Conservation (phyloP, 2,797 vertebrate species). For the Notolepis coatsorum region DNA sequence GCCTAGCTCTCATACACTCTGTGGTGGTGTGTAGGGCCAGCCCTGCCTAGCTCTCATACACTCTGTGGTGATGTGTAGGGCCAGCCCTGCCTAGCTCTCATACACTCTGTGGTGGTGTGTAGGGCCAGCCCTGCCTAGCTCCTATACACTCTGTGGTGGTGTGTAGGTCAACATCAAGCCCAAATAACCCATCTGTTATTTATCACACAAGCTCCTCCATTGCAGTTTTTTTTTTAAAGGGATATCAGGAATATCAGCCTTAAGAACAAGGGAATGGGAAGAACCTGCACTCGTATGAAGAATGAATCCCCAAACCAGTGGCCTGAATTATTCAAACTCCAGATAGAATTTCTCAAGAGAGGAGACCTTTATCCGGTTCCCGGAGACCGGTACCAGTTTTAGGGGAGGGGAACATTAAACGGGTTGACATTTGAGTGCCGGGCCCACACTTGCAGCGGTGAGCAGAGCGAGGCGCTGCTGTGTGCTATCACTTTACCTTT, state of each 20-base stretch:
- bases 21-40: no score
- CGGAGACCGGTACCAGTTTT: slow-evolving; percentile 51
- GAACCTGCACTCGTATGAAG: slow-evolving; percentile 5
- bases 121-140: background rate
- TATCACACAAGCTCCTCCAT: background rate
- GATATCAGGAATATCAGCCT: background rate
- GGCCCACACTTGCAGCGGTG: slow-evolving; percentile 67
- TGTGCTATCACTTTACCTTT: slow-evolving; percentile 78
- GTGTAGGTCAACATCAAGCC: background rate
- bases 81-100: background rate
- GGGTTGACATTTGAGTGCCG: slow-evolving; percentile 68
- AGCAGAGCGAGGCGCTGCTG: slow-evolving; percentile 49
- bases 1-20: background rate
- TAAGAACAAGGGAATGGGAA: background rate
- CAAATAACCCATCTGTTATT: background rate
- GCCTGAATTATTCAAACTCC: slow-evolving; percentile 70
- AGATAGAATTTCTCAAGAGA: slow-evolving; percentile 52
- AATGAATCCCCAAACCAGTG: slow-evolving; percentile 27
- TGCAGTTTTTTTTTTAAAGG: slow-evolving; percentile 5
- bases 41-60: background rate
- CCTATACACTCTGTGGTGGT: background rate
- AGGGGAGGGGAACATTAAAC: slow-evolving; percentile 57
- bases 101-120: background rate
- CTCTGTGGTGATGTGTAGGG: no score
- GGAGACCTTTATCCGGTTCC: slow-evolving; percentile 38